These are phyloP conservation scores for Tholera decimalis DNA, from an alignment of 2,888 invertebrate genomes.

Conservation along the genomic window DNA sequence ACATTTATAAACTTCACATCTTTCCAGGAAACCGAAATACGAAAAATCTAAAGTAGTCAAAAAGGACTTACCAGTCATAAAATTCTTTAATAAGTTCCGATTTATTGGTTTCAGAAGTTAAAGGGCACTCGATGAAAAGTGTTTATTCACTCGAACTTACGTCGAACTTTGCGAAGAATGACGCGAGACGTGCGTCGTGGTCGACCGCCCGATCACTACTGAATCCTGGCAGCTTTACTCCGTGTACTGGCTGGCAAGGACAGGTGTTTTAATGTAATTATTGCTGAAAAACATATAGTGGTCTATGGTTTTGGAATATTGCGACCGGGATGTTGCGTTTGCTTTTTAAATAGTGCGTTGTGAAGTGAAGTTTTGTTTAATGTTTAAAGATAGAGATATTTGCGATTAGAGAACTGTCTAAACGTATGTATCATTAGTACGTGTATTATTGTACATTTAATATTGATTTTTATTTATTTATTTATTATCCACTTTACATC, in stretches of 20 bases:
- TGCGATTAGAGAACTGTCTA: no score
- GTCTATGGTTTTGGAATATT: slow-evolving; percentile 3
- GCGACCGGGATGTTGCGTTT: background rate
- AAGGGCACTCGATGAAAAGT: slow-evolving; percentile 57
- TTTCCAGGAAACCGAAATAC: slow-evolving; percentile 22
- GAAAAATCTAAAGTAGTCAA: slow-evolving; percentile 42
- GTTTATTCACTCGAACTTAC: slow-evolving; percentile 54
- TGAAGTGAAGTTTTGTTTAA: background rate
- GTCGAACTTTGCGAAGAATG: slow-evolving; percentile 49
- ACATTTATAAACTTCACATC: slow-evolving; percentile 16
- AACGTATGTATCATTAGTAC: no score
- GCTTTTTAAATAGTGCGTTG: background rate
- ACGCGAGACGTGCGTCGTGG: slow-evolving; percentile 37
- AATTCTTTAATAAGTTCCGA: slow-evolving; percentile 48
- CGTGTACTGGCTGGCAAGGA: slow-evolving; percentile 38
- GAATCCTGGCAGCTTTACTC: slow-evolving; percentile 26
- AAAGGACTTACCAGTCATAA: slow-evolving; percentile 62
- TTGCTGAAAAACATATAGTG: slow-evolving; percentile 11
- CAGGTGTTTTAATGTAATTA: slow-evolving; percentile 50
- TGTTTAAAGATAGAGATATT: background rate
- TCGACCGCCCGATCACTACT: slow-evolving; percentile 52
- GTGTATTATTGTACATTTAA: no score
- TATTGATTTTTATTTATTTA: no score
- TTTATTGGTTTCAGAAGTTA: slow-evolving; percentile 46
- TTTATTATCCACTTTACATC: no score